Conservation (phyloP, 2,797 vertebrate genomes). For the Yasuhikotakia modesta region DNA sequence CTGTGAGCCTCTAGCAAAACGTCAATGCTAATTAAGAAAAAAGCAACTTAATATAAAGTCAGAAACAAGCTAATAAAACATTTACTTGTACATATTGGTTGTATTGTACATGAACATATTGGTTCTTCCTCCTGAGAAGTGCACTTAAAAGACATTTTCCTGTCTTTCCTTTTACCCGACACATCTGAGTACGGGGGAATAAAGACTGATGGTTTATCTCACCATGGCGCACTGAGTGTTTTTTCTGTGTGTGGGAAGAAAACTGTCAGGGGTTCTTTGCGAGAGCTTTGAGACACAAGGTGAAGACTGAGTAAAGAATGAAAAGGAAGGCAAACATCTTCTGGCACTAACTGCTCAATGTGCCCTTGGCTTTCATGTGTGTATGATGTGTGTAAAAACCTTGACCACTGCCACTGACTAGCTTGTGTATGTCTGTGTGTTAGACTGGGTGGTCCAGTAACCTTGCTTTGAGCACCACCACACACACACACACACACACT, state of each 20-base stretch:
- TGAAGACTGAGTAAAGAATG: conserved; percentile 30
- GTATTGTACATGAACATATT: no score
- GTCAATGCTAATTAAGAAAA: no score
- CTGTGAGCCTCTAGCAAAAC: conserved; percentile 30
- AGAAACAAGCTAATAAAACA: no score
- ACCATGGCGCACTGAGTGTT: conserved; percentile 38
- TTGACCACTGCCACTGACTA: conserved; percentile 71
- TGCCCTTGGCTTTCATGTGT: conserved; percentile 66
- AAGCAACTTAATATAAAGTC: no score
- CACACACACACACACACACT: conserved; percentile 31
- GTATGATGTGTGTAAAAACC: conserved; percentile 70
- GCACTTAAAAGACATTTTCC: conserved; percentile 62
- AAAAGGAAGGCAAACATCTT: conserved; percentile 64
- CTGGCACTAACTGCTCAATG: conserved; percentile 67
- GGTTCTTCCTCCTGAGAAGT: conserved; percentile 61
- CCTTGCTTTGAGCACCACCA: conserved; percentile 52
- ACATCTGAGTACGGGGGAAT: conserved; percentile 50
- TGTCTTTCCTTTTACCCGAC: conserved; percentile 52
- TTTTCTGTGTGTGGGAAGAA: conserved; percentile 5
- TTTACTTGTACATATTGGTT: no score
- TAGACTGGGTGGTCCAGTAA: conserved; percentile 76
- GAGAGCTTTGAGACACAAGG: conserved; percentile 34
- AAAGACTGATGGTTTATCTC: conserved; percentile 40
- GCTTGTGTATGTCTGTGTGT: conserved; percentile 50
- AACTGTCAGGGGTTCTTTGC: conserved; percentile 27